phyloP scores from a whole-genome alignment of 2,113 vertebrate genomes.

The Antechinus flavipes region DNA sequence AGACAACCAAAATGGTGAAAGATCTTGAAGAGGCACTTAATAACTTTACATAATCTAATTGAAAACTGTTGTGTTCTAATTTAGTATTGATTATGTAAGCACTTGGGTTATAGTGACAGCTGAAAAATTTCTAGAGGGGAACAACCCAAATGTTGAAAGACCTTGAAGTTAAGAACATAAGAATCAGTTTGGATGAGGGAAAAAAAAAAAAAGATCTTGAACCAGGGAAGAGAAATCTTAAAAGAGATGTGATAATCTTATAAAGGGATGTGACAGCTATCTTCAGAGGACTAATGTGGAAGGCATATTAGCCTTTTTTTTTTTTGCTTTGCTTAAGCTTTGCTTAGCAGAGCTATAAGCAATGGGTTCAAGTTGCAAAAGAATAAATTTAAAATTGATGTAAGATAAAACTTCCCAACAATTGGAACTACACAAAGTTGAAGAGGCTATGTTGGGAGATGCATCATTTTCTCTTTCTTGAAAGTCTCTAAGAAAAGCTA shows the following conservation, averaged over 20 bases:
- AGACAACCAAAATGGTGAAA: neutral
- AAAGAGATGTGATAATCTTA: neutral
- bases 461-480: neutral
- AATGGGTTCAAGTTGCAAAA: neutral
- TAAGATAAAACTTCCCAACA: neutral
- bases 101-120: neutral
- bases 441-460: neutral
- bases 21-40: constrained; percentile 79
- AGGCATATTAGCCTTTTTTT: neutral
- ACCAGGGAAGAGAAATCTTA: neutral
- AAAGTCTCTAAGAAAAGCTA: neutral
- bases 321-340: neutral
- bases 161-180: neutral
- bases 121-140: neutral
- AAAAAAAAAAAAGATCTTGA: neutral
- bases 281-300: neutral
- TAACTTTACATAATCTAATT: neutral
- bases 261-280: neutral
- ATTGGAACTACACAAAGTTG: neutral
- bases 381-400: neutral
- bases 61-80: neutral
- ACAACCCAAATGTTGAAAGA: neutral
- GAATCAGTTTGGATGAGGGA: neutral
- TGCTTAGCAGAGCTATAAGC: neutral
- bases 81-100: neutral